Percentiles rank a stretch among this genome's conserved stretches.
Conservation (phyloP, 2,797 vertebrate genomes). For the Gymnothorax reevesii region DNA sequence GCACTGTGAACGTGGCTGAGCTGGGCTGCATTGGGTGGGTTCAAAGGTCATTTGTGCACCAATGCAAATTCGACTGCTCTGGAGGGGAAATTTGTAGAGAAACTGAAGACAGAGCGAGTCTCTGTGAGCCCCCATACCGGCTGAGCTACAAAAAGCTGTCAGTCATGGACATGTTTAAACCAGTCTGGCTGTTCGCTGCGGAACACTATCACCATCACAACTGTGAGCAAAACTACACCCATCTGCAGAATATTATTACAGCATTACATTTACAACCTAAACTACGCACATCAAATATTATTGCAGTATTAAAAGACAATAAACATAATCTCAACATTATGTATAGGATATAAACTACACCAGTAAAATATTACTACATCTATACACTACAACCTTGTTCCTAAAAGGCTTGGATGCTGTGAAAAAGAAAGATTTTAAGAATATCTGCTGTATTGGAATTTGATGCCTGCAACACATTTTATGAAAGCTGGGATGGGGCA, state of each 20-base stretch:
- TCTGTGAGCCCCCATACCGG: not conserved
- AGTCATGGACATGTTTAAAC: not conserved
- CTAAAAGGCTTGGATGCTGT: no score
- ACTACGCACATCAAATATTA: no score
- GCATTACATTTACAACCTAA: no score
- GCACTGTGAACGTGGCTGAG: not conserved
- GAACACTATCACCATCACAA: not conserved
- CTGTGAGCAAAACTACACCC: not conserved
- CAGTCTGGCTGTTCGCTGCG: not conserved
- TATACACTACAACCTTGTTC: no score
- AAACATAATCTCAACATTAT: no score
- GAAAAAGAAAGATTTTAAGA: no score
- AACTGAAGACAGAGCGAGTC: not conserved
- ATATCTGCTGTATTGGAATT: no score
- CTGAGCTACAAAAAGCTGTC: not conserved
- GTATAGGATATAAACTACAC: no score
- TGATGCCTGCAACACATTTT: no score
- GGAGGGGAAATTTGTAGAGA: not conserved
- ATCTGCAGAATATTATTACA: not conserved
- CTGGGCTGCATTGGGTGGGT: not conserved
- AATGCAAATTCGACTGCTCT: not conserved
- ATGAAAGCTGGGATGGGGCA: no score
- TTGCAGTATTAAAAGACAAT: no score
- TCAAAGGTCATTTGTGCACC: not conserved
- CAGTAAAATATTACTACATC: no score